Base-by-base conservation (phyloP, 2,888 invertebrate genomes). In the Drosophila limbata region DNA sequence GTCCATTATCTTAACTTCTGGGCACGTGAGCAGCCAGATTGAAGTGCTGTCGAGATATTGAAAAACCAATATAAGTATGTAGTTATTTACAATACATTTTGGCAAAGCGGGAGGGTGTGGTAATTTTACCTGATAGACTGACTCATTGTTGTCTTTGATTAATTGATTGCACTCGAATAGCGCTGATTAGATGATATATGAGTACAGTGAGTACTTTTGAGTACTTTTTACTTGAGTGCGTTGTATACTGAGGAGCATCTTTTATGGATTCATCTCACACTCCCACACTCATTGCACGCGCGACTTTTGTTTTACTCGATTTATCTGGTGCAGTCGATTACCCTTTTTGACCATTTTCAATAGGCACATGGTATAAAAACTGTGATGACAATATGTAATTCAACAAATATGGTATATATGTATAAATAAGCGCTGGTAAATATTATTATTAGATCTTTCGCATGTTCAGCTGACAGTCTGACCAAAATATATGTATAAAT, bases 1-100 rank as follows among this genome's bases (percentile, higher is more conserved):
- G 2, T 93, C 89, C 92, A 94, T 94, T 3, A 94, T 93, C 55
- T 94, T 92, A 0, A 96, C 93, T 15, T 94, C 92, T 0, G 96
- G 96, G 81, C 96, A 96, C 25, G 79, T 17, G 6, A 85, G 71
- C 57, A 85, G 67, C 63, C 37, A 62, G 55, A 65, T 9, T 42
- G 73, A 63, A 33, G 66, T 45, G 10, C 83, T 83, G 64, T 15
- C 44, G 44, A 48, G 40, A 44, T 44, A 39, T 35, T 40, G 8
- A 1, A 40, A 55, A 42, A 47, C 1, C 6, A 53, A 35, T 57
- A 53, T 15, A 19, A 2, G 19, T 19, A 19, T 19, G 19, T 19
- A 52, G 17, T 47, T 15, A 10, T 10, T 17, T 39, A 44, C 1
- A 19, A 44, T 11, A 33, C 11, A 13, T 11, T 33, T 1, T 3